Percentiles rank a stretch among this genome's conserved stretches.
These are phyloP conservation scores for Anniella stebbinsi DNA, from an alignment of 2,797 vertebrate genomes.

Conservation along the genomic window DNA sequence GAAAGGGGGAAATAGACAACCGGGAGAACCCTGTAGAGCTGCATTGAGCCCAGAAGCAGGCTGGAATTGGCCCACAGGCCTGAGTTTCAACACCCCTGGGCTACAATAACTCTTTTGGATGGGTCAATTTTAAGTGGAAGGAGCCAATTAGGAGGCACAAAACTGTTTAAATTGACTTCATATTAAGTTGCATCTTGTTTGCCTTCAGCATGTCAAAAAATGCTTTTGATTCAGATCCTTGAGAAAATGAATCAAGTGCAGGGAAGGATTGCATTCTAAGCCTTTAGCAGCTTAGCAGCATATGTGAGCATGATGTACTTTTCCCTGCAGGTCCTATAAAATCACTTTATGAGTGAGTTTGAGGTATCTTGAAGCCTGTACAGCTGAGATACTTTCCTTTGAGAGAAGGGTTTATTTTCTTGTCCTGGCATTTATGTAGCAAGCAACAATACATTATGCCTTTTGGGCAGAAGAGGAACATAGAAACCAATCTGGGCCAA, in stretches of 20 bases:
- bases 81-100: too few relatives aligned
- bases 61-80: too few relatives aligned
- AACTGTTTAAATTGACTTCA: neutral
- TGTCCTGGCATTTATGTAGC: slow-evolving; percentile 16
- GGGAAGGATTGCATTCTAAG: neutral
- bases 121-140: neutral
- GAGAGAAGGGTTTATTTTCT: slow-evolving; percentile 48
- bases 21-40: too few relatives aligned
- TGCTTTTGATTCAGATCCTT: neutral
- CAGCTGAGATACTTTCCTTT: slow-evolving; percentile 24
- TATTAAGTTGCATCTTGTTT: neutral
- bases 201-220: slow-evolving; percentile 31
- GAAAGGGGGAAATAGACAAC: too few relatives aligned
- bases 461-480: slow-evolving; percentile 31
- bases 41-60: too few relatives aligned
- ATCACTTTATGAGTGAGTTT: slow-evolving; percentile 41
- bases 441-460: neutral
- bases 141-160: neutral
- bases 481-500: neutral
- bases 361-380: slow-evolving; percentile 29
- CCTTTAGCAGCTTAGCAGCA: slow-evolving; percentile 25
- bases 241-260: slow-evolving; percentile 26
- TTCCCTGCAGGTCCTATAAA: slow-evolving; percentile 41
- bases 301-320: slow-evolving; percentile 3
- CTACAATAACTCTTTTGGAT: too few relatives aligned